These are phyloP conservation scores for Alsophila aescularia DNA, from an alignment of 2,888 invertebrate species.

Conservation along the genomic window DNA sequence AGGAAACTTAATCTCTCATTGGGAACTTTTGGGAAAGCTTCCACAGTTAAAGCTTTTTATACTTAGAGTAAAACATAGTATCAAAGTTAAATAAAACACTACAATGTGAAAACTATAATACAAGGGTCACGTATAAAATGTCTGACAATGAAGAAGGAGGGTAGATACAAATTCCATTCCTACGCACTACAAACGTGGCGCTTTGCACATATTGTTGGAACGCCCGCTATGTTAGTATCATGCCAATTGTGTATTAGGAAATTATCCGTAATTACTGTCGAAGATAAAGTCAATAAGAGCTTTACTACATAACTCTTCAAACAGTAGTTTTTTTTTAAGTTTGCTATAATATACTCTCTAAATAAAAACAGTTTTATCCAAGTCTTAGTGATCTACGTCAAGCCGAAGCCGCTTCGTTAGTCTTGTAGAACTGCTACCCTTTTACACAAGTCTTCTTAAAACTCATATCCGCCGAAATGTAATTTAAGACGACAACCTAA, in stretches of 20 bases:
- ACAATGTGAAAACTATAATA: neutral
- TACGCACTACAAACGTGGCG: slow-evolving; percentile 4
- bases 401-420: neutral
- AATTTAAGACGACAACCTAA: slow-evolving; percentile 20
- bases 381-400: neutral
- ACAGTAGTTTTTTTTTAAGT: no score
- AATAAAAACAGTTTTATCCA: no score
- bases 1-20: slow-evolving; percentile 18
- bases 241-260: neutral
- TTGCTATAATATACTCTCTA: no score
- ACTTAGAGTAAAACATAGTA: neutral
- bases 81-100: neutral
- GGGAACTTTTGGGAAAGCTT: slow-evolving; percentile 9
- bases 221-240: slow-evolving; percentile 1
- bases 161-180: slow-evolving; percentile 1
- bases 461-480: slow-evolving; percentile 1
- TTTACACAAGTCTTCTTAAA: neutral
- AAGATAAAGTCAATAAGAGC: no score
- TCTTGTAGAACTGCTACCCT: neutral
- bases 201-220: neutral
- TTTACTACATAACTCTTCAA: no score
- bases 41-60: slow-evolving; percentile 18
- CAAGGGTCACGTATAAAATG: no score
- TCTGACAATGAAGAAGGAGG: neutral
- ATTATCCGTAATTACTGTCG: no score